phyloP scores from a whole-genome alignment of 2,797 vertebrate species.

The Falco columbarius region DNA sequence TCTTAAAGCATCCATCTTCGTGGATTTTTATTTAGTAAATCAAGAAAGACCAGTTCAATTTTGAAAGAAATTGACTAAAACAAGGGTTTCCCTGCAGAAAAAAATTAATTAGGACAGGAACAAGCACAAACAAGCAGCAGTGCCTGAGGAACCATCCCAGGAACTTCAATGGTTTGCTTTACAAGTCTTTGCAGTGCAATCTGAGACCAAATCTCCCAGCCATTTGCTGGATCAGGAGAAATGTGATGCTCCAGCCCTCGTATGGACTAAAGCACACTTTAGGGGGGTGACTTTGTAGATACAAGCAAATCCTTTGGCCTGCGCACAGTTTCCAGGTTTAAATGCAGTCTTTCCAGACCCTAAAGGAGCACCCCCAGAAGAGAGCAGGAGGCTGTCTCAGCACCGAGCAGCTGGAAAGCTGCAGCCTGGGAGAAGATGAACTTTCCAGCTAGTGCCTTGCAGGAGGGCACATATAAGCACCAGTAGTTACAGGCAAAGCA shows the following conservation, averaged over 20 bases:
- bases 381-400: not conserved
- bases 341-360: not conserved
- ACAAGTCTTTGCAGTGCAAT: conserved; percentile 1
- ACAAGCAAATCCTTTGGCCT: not conserved
- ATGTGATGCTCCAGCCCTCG: not conserved
- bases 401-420: not conserved
- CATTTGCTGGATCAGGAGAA: conserved; percentile 27
- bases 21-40: not conserved
- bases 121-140: not conserved
- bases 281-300: conserved; percentile 7
- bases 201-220: not conserved
- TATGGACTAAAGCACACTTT: not conserved
- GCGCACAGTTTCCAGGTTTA: not conserved
- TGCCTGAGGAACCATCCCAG: not conserved
- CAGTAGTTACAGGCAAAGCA: not conserved
- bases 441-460: not conserved
- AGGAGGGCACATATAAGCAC: not conserved
- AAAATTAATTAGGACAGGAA: not conserved
- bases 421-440: not conserved
- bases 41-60: not conserved
- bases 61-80: not conserved
- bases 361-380: not conserved
- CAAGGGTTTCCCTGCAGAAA: not conserved
- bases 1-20: not conserved
- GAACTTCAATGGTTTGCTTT: conserved; percentile 18